Base-by-base conservation (phyloP, 2,113 vertebrate species). In the Circaetus gallicus region DNA sequence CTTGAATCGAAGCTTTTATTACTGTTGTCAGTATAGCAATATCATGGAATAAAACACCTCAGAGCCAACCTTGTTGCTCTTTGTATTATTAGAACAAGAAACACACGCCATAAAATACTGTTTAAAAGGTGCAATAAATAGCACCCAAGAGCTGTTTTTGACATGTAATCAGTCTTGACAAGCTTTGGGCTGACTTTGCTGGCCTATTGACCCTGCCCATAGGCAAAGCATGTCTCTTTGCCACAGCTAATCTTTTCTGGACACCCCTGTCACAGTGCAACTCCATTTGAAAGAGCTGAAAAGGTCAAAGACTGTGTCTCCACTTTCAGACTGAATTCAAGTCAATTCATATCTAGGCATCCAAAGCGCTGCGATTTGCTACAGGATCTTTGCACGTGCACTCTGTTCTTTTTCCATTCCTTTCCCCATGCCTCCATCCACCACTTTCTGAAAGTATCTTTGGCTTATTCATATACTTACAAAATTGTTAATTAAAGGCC, bases 261-360 rank as follows among this genome's bases (percentile, higher is more conserved):
- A 94, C 90, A 96, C 72, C 63, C 61, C 61, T 97, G 95, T 95
- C 97, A 94, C 55, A 94, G 36, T 14, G 18, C 82, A 90, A 90
- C 81, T 71, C 94, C 67, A 2, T 80, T 70, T 86, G 50, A 86
- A 97, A 90, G 32, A 71, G 82, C 74, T 92, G 96, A 97, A 98
- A 98, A 98, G 96, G 98, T 98, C 96, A 97, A 81, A 16, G 26
- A 94, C 82, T 52, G 52, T 93, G 52, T 69, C 88, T 94, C 76
- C 40, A 59, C 55, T 77, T 91, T 72, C 79, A 85, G 63, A 28
- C 66, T 79, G 43, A 82, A 79, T 61, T 91, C 59, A 47, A 91
- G 38, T 71, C 43, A 93, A 25, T 86, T 97, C 78, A 28, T 17
- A 90, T 71, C 45, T 36, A 43, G 21, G 63, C 63, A 92, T 79